These are phyloP conservation scores for Haliclona indistincta DNA, from an alignment of 37 sponge, comb jelly and placozoan genomes.

Conservation along the genomic window DNA sequence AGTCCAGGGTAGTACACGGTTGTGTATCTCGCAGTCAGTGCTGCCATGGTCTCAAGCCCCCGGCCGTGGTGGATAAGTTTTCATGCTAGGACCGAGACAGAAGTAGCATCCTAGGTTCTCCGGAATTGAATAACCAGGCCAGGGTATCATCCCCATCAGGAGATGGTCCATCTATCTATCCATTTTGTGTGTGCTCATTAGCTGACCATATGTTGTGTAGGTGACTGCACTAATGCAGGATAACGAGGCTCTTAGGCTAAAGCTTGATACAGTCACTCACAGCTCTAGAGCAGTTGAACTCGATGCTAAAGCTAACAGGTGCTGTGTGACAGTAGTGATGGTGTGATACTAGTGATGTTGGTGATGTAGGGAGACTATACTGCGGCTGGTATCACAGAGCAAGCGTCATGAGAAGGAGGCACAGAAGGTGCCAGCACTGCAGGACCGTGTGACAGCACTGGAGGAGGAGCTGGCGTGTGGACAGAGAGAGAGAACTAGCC, in stretches of 20 bases:
- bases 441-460: constrained; percentile 15
- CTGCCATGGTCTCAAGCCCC: too few relatives aligned
- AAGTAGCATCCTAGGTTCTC: too few relatives aligned
- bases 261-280: constrained; percentile 14
- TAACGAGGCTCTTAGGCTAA: constrained; percentile 27
- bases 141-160: too few relatives aligned
- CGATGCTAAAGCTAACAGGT: constrained; percentile 69
- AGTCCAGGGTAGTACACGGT: too few relatives aligned
- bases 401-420: constrained; percentile 47
- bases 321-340: neutral
- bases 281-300: constrained; percentile 40
- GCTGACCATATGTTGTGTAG: constrained; percentile 1
- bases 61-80: too few relatives aligned
- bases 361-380: constrained; percentile 65
- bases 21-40: too few relatives aligned
- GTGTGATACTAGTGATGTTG: neutral
- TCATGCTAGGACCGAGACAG: too few relatives aligned
- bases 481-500: constrained; percentile 11
- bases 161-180: too few relatives aligned
- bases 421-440: constrained; percentile 10
- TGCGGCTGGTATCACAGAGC: constrained; percentile 55
- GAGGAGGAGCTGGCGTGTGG: neutral
- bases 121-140: too few relatives aligned
- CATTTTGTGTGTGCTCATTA: neutral
- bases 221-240: constrained; percentile 25